Base-by-base conservation (phyloP, 2,888 invertebrate species). In the Fabriciana adippe region DNA sequence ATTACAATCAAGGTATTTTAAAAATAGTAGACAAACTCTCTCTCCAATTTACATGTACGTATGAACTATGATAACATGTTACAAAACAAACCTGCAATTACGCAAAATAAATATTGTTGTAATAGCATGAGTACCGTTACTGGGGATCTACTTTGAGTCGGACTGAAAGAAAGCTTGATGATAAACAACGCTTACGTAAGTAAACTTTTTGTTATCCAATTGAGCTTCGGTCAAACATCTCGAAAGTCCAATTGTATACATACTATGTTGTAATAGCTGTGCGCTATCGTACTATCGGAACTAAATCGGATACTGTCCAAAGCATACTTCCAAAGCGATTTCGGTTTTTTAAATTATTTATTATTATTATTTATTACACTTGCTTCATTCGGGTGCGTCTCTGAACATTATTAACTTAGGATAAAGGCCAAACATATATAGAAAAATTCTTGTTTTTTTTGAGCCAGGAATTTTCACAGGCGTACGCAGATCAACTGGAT, bases 221-320 rank as follows among this genome's bases (percentile, higher is more conserved):
- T 74, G 77, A 78, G 74, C 84, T 85, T 83, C 88, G 84, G 84
- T 85, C 83, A 81, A 85, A 84, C 87, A 86, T 88, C 89, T 88
- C 80, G 83, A 84, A 84, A 85, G 83, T 81, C 75, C 74, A 87
- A 89, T 90, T 77, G 77, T 88, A 90, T 90, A 89, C 78, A 74
- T 57, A 68, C 50, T 66, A 77, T 90, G 87, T 88, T 88, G 86
- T 90, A 90, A 90, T 82, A 56, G 65, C 74, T 79, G 80, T 83
- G 78, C 79, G 74, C 78, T 84, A 86, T 86, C 80, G 79, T 69
- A 71, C 74, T 76, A 82, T 83, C 79, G 78, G 75, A 77, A 83
- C 80, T 81, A 73, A 79, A 82, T 80, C 78, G 75, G 72, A 72
- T 69, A 70, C 50, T 74, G 76, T 62, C 53, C 70, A 77, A 79